phyloP scores from a whole-genome alignment of 2,113 vertebrate species.

The Crotalus horridus region DNA sequence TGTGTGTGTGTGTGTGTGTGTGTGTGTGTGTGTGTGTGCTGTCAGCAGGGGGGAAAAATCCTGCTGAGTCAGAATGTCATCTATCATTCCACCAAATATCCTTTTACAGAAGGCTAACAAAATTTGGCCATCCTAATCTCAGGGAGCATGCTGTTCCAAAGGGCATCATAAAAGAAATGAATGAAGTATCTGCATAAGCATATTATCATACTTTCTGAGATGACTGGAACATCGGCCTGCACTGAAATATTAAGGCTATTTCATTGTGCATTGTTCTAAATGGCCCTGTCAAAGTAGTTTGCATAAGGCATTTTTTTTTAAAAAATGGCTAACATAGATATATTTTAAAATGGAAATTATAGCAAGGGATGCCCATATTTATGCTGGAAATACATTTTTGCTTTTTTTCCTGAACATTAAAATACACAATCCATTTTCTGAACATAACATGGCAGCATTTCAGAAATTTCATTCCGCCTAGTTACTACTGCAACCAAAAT shows the following conservation, averaged over 20 bases:
- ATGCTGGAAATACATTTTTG: neutral
- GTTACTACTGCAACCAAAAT: constrained; percentile 24
- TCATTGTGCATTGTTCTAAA: neutral
- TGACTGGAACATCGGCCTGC: neutral
- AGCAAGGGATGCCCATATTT: neutral
- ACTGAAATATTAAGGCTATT: neutral
- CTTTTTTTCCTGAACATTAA: constrained; percentile 6
- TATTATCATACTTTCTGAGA: neutral
- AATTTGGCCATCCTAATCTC: neutral
- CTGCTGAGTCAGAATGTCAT: neutral
- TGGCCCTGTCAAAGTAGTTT: neutral
- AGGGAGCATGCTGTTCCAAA: neutral
- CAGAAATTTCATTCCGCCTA: constrained; percentile 45
- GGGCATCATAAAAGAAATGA: neutral
- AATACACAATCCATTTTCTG: constrained; percentile 12
- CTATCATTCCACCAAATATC: neutral
- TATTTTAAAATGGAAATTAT: neutral
- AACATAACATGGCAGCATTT: constrained; percentile 28
- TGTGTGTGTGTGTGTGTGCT: neutral
- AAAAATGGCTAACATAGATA: neutral
- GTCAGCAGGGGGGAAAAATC: neutral
- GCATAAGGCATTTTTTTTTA: neutral
- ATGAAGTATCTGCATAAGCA: neutral
- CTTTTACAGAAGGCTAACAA: neutral
- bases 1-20: neutral